phyloP scores from a whole-genome alignment of 2,113 vertebrate species.

The Equus quagga region DNA sequence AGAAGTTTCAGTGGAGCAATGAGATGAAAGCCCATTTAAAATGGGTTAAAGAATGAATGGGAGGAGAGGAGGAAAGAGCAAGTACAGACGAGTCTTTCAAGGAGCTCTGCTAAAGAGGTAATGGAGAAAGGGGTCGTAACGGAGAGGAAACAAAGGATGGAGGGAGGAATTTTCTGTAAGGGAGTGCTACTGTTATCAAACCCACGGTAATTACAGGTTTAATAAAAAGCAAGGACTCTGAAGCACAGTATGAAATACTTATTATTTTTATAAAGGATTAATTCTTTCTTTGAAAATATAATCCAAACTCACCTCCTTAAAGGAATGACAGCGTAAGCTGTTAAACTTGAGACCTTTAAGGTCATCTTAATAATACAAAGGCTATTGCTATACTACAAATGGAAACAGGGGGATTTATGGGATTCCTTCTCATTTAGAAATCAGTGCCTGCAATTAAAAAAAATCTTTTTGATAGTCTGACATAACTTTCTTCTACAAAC shows the following conservation, averaged over 20 bases:
- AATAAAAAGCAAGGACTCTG: not conserved
- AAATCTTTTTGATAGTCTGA: not conserved
- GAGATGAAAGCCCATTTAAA: not conserved
- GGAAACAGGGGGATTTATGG: not conserved
- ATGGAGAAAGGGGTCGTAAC: not conserved
- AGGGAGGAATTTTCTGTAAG: not conserved
- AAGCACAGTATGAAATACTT: not conserved
- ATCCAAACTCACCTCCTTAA: not conserved
- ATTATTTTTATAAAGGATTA: not conserved
- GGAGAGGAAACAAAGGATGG: not conserved
- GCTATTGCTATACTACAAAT: not conserved
- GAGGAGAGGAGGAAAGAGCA: not conserved
- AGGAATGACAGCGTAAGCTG: not conserved
- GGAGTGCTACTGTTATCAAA: not conserved
- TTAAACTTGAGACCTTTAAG: not conserved
- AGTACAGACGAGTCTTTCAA: not conserved
- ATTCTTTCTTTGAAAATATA: not conserved
- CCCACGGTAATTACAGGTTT: not conserved
- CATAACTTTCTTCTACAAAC: not conserved
- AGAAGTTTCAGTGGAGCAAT: not conserved
- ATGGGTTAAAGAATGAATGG: not conserved
- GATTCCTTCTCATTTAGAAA: not conserved
- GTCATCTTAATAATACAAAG: not conserved
- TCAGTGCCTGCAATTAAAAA: not conserved
- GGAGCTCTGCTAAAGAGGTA: not conserved